These are phyloP conservation scores for Cladorhizidae sp. DNA, from an alignment of 37 sponge, comb jelly and placozoan genomes.

Conservation along the genomic window DNA sequence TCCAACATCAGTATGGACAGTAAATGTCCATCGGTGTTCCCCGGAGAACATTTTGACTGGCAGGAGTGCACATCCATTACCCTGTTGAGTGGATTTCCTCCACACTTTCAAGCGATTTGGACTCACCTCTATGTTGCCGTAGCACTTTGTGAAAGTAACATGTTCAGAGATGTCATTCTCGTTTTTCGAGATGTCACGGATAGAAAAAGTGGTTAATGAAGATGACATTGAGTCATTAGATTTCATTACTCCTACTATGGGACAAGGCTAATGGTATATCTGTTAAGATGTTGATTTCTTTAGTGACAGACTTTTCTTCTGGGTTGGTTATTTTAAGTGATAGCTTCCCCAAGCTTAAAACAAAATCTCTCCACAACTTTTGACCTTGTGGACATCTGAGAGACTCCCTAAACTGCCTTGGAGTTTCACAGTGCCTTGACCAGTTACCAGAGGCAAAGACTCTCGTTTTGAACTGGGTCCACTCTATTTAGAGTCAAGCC, in stretches of 20 bases:
- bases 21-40: conserved; percentile 26
- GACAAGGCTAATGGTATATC: background rate
- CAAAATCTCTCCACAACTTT: conserved; percentile 1
- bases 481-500: background rate
- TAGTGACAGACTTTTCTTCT: background rate
- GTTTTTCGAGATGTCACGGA: background rate
- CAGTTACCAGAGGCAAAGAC: background rate
- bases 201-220: background rate
- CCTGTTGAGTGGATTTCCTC: conserved; percentile 2
- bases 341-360: background rate
- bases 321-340: background rate
- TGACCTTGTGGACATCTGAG: background rate
- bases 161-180: background rate
- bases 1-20: conserved; percentile 44
- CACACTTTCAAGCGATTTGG: background rate
- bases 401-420: background rate
- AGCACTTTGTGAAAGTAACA: conserved; percentile 13
- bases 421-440: background rate
- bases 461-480: background rate
- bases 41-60: conserved; percentile 18
- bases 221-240: background rate
- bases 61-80: conserved; percentile 45
- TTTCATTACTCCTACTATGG: conserved; percentile 21
- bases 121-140: conserved; percentile 14
- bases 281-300: background rate